Base-by-base conservation (phyloP, 1,140 invertebrate species). In the Temnothorax longispinosus region DNA sequence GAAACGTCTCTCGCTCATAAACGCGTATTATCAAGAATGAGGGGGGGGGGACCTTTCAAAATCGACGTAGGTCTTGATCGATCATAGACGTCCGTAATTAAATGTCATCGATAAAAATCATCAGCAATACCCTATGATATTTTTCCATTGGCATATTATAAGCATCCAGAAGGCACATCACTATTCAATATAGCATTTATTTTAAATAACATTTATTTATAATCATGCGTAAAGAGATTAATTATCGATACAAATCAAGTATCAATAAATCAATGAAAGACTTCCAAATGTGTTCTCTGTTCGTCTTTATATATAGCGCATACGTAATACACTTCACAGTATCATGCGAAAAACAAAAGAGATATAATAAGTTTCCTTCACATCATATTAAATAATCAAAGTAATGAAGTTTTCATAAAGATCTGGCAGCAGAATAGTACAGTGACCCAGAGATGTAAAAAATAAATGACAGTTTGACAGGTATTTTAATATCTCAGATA, bases 401-500 rank as follows among this genome's bases (percentile, higher is more conserved):
- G 13, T 56, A 56, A 13, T 21, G 1, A 69, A 80, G 32, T 27
- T 35, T 54, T 32, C 15, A 56, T 27, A 4, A 81, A n/a, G 3
- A 11, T 11, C 38, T 21, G 52, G 27, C 54, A 58, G 32, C n/a
- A 44, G 15, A 71, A 81, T 82, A 35, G 54, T 74, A 11, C 35
- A 32, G 13, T 27, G 64, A 81, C 67, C 80, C 13, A 13, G 8
- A 64, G 18, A 54, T 71, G 69, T 38, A 74, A 47, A 84, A 84
- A 84, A 32, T 75, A 75, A 60, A 47, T 56, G 80, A 50, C 80
- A 74, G 27, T 60, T 74, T 62, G 54, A 60, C 54, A 50, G 32
- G 5, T 18, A n/a, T 71, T 84, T 84, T 75, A 75, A 82, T 50
- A 44, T 75, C 69, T 18, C 41, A 60, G 41, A 41, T 75, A 27